phyloP scores from a whole-genome alignment of 2,888 invertebrate genomes.

The Zootermopsis nevadensis region DNA sequence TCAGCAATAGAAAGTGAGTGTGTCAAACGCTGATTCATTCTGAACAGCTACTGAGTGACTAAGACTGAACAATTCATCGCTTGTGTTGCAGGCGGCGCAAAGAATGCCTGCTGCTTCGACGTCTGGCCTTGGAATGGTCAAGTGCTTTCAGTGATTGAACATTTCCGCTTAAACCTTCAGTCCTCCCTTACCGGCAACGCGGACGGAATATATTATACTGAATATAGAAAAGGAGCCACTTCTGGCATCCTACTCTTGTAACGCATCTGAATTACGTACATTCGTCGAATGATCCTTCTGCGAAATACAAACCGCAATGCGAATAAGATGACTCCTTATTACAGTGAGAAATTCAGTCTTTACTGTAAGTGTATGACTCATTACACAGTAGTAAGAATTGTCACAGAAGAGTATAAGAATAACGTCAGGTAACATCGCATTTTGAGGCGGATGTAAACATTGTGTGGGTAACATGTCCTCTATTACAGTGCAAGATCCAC shows the following conservation, averaged over 20 bases:
- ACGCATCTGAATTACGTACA: not conserved
- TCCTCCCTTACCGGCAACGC: not conserved
- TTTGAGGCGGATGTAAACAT: too few relatives aligned
- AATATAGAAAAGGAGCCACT: not conserved
- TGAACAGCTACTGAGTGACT: not conserved
- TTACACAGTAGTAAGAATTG: too few relatives aligned
- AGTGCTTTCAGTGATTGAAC: not conserved
- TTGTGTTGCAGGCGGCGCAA: not conserved
- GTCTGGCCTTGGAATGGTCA: slow-evolving; percentile 20
- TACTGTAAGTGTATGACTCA: too few relatives aligned
- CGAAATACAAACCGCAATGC: too few relatives aligned
- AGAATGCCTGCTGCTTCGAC: not conserved
- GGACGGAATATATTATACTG: not conserved
- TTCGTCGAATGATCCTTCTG: not conserved
- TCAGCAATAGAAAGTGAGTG: too few relatives aligned
- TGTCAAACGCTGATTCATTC: not conserved
- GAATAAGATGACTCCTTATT: too few relatives aligned
- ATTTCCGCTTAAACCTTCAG: not conserved
- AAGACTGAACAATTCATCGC: not conserved
- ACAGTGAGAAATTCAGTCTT: too few relatives aligned
- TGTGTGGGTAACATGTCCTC: too few relatives aligned
- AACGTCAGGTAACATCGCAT: too few relatives aligned
- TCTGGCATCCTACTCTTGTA: not conserved
- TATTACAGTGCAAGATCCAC: too few relatives aligned
- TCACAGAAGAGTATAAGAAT: too few relatives aligned